phyloP scores from a whole-genome alignment of 2,113 vertebrate genomes.

The Zosterops borbonicus region DNA sequence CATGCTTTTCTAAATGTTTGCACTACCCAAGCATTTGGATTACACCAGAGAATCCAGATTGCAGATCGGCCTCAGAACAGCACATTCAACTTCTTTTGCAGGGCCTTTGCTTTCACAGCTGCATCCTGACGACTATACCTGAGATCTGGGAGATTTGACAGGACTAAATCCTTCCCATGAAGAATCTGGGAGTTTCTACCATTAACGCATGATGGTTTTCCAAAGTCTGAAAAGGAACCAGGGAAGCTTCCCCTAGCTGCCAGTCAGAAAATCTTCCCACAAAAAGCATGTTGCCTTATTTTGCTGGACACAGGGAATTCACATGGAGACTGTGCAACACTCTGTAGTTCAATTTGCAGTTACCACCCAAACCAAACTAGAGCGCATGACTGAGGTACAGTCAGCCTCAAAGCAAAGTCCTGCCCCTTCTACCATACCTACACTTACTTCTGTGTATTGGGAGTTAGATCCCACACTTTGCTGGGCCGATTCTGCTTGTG shows the following conservation, averaged over 20 bases:
- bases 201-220: background rate
- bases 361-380: background rate
- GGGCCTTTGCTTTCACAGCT: background rate
- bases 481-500: background rate
- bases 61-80: background rate
- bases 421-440: background rate
- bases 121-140: background rate
- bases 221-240: background rate
- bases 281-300: background rate
- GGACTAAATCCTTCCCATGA: background rate
- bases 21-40: background rate
- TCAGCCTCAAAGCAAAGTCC: background rate
- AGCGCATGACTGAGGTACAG: background rate
- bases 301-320: background rate
- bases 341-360: background rate
- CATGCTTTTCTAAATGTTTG: background rate
- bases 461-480: background rate
- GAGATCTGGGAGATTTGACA: background rate
- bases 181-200: background rate
- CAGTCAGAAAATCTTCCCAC: background rate
- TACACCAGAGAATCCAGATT: background rate
- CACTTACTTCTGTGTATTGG: background rate
- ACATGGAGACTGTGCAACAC: background rate
- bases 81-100: background rate
- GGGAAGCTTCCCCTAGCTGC: background rate